phyloP scores from a whole-genome alignment of 2,888 invertebrate species.

The Biston betularia region DNA sequence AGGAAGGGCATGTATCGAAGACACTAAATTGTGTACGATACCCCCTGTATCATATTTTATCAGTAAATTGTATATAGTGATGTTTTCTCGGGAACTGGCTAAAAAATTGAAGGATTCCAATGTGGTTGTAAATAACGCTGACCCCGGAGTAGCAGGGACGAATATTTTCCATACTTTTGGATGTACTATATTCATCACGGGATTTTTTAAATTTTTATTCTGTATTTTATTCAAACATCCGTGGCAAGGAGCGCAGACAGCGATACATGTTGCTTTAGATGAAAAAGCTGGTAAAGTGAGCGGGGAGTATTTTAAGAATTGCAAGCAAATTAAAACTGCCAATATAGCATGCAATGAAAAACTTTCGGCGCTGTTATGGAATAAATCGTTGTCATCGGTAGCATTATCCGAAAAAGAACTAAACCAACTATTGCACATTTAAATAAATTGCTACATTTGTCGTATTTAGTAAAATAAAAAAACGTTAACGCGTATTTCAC shows the following conservation, averaged over 20 bases:
- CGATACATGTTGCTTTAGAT: slow-evolving; percentile 88
- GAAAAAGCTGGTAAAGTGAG: slow-evolving; percentile 87
- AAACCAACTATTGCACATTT: slow-evolving; percentile 61
- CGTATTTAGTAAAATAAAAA: too few species aligned
- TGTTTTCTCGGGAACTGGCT: slow-evolving; percentile 89
- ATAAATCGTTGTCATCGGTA: slow-evolving; percentile 88
- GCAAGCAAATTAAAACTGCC: slow-evolving; percentile 84
- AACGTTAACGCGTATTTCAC: too few species aligned
- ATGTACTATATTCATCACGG: too few species aligned
- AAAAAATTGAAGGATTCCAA: slow-evolving; percentile 86
- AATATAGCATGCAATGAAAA: slow-evolving; percentile 87
- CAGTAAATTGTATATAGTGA: slow-evolving; percentile 90
- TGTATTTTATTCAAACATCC: slow-evolving; percentile 87
- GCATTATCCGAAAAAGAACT: slow-evolving; percentile 87
- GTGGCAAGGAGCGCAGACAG: slow-evolving; percentile 91
- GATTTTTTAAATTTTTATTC: slow-evolving; percentile 81
- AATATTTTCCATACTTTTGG: slow-evolving; percentile 86
- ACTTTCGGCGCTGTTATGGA: slow-evolving; percentile 91
- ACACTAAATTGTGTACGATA: slow-evolving; percentile 51
- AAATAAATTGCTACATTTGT: too few species aligned
- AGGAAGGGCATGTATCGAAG: slow-evolving; percentile 88
- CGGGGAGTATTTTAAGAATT: slow-evolving; percentile 91
- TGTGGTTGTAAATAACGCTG: slow-evolving; percentile 92
- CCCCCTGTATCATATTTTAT: slow-evolving; percentile 63
- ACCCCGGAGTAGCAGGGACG: slow-evolving; percentile 93